Base-by-base conservation (phyloP, 1,140 invertebrate genomes). In the Sipha flava region DNA sequence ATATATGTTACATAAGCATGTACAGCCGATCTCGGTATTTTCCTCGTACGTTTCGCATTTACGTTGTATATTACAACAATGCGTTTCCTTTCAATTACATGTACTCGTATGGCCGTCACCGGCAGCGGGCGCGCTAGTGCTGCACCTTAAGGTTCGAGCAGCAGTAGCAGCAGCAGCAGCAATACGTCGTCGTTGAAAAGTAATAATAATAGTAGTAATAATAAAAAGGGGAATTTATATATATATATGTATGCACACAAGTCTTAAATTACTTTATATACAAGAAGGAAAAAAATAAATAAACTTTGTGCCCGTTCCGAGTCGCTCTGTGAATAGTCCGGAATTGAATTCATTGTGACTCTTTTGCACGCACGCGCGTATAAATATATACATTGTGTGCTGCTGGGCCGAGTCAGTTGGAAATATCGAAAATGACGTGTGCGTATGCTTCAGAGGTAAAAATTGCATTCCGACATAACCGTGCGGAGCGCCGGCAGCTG, bases 321-420 rank as follows among this genome's bases (percentile, higher is more conserved):
- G 49, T 59, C 47, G 49, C 31, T n/a, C n/a, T n/a, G n/a, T 77
- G 49, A 54, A 77, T 57, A 54, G 70, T 54, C 70, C 45, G 72
- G 72, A 77, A 77, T 77, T 57, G 72, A 77, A 77, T 77, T 77
- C 72, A 57, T 77, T 77, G 52, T 57, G 21, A 14, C 9, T 45
- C 9, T 34, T 7, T 59, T 16, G 26, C 34, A 66, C 59, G 31
- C 29, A 43, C n/a, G 23, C 31, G n/a, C 18, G 29, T 16, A 31
- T 5, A 47, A 59, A 12, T 43, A 43, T 43, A 43, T 43, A 12
- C 18, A 59, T 59, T 26, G n/a, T n/a, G n/a, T n/a, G n/a, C n/a
- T n/a, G n/a, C n/a, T n/a, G n/a, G n/a, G n/a, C n/a, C n/a, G n/a
- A n/a, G n/a, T n/a, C 16, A 16, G 40, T 52, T 72, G 34, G 16